Conservation (phyloP, 2,888 invertebrate genomes). For the Gymnosoma rotundatum region DNA sequence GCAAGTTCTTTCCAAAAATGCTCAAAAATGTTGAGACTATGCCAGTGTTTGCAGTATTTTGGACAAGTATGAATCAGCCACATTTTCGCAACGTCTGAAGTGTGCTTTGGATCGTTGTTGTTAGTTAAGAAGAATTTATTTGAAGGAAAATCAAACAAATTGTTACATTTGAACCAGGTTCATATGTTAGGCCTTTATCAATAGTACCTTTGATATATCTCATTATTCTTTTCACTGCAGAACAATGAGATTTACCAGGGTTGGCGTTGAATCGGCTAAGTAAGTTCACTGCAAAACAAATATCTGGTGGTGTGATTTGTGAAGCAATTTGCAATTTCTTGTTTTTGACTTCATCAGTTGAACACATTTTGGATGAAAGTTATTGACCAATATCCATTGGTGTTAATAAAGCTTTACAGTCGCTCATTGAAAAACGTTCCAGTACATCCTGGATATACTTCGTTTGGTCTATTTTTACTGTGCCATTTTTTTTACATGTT, state of each 20-base stretch:
- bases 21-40: too few species aligned
- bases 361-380: neutral
- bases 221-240: neutral
- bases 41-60: too few species aligned
- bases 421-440: constrained; percentile 42
- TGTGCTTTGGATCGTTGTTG: too few species aligned
- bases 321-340: neutral
- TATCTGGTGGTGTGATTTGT: constrained; percentile 4
- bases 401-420: neutral
- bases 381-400: constrained; percentile 1
- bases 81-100: too few species aligned
- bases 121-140: too few species aligned
- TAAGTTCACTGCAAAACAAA: constrained; percentile 9
- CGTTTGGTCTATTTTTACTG: constrained; percentile 53
- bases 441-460: constrained; percentile 45
- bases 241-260: constrained; percentile 14
- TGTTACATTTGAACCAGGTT: too few species aligned
- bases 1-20: too few species aligned
- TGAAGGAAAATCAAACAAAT: too few species aligned
- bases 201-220: neutral
- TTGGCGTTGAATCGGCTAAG: constrained; percentile 22
- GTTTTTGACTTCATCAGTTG: neutral
- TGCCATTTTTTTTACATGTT: constrained; percentile 1
- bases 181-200: neutral
- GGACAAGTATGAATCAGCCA: too few species aligned